A percentile compares a stretch with the other conserved stretches of the same genome.
Evolutionary conservation across 2,113 vertebrate species (phyloP).

Genomic region (Paedocypris sp.): DNA sequence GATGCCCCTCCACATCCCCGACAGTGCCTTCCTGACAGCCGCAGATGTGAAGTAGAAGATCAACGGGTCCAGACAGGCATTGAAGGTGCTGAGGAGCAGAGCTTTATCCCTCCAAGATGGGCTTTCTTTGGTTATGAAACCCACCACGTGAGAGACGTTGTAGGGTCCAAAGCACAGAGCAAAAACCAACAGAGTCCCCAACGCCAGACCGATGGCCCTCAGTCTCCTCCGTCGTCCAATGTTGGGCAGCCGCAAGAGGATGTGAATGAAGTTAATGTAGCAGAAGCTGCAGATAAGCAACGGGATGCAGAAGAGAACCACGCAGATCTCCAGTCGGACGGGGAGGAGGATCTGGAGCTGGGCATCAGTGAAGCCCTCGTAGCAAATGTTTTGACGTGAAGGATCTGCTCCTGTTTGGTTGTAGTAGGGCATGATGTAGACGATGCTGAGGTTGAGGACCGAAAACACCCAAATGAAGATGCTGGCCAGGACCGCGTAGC

Average conservation of each 20-base stretch:
- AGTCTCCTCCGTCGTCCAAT: constrained; percentile 52
- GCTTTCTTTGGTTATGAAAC: constrained; percentile 47
- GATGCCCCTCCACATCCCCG: constrained; percentile 31
- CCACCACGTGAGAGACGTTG: constrained; percentile 78
- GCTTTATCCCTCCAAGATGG: constrained; percentile 66
- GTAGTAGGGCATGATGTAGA: constrained; percentile 60
- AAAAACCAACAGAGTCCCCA: constrained; percentile 67
- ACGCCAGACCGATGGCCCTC: constrained; percentile 61
- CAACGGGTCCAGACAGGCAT: constrained; percentile 74
- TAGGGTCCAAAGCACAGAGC: constrained; percentile 74
- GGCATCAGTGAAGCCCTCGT: constrained; percentile 52
- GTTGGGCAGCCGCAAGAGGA: constrained; percentile 54
- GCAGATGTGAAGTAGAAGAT: constrained; percentile 82
- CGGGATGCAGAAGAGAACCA: constrained; percentile 71
- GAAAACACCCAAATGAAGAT: constrained; percentile 67
- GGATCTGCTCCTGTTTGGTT: neutral
- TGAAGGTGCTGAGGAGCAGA: constrained; percentile 73
- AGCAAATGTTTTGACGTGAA: constrained; percentile 49
- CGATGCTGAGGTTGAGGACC: constrained; percentile 63
- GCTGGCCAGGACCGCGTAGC: constrained; percentile 56
- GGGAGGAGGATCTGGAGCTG: constrained; percentile 66
- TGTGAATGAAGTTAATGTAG: constrained; percentile 64
- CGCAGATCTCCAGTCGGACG: constrained; percentile 64
- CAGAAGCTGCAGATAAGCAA: constrained; percentile 62
- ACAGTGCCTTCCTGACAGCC: constrained; percentile 54